Conservation (phyloP, 1,140 invertebrate genomes). For the Scaptomyza graminum region DNA sequence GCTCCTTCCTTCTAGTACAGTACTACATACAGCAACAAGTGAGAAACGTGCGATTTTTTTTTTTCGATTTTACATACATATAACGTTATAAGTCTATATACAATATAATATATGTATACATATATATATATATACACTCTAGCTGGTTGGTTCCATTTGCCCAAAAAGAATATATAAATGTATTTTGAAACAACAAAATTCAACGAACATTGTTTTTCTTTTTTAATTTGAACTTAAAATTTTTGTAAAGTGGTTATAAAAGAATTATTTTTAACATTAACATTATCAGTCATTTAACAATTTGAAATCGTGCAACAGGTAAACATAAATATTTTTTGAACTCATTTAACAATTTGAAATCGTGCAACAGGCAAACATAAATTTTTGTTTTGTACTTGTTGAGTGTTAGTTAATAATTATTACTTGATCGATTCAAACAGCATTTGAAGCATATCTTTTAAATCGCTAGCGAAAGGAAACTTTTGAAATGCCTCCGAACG, state of each 20-base stretch:
- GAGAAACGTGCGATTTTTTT: constrained; percentile 69
- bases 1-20: not conserved
- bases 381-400: no score
- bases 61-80: constrained; percentile 72
- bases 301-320: no score
- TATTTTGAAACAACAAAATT: constrained; percentile 53
- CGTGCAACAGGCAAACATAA: no score
- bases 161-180: constrained; percentile 52
- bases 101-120: constrained; percentile 12
- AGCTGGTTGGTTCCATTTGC: constrained; percentile 60
- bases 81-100: constrained; percentile 51
- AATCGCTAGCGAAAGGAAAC: not conserved
- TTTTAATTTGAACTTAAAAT: no score
- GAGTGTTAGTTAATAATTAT: not conserved
- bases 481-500: constrained; percentile 1
- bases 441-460: not conserved
- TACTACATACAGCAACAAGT: constrained; percentile 41
- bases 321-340: no score
- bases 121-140: constrained; percentile 45
- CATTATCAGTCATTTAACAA: not conserved
- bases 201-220: constrained; percentile 2
- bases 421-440: not conserved
- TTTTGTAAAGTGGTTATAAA: no score
- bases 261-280: no score
- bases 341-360: not conserved